Evolutionary conservation across 1,140 invertebrate species (phyloP).

Genomic region (Aphidius ervi): DNA sequence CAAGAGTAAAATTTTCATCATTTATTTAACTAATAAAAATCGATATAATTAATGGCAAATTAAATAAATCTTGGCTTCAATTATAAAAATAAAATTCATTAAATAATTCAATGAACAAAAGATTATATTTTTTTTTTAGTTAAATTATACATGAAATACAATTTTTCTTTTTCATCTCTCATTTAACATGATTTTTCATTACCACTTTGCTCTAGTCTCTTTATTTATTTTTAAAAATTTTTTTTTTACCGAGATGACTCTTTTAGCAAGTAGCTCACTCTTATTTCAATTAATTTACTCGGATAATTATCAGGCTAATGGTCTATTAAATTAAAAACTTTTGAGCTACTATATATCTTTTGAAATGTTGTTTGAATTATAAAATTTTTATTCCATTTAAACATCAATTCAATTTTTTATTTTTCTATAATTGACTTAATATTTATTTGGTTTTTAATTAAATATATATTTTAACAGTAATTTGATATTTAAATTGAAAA

Average conservation of each 20-base stretch:
- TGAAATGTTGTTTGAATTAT: background rate
- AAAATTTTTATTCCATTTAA: background rate
- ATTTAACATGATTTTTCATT: constrained; percentile 4
- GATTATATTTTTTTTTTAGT: background rate
- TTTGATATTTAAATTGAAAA: too few species aligned
- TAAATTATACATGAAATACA: background rate
- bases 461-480: too few species aligned
- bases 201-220: constrained; percentile 10
- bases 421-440: background rate
- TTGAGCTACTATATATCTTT: constrained; percentile 29
- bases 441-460: background rate
- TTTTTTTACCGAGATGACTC: too few species aligned
- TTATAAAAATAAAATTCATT: too few species aligned
- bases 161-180: constrained; percentile 2
- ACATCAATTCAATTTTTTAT: background rate
- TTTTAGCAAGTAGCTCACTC: constrained; percentile 39
- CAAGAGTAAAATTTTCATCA: too few species aligned
- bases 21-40: too few species aligned
- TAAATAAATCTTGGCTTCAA: too few species aligned
- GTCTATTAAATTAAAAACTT: constrained; percentile 45
- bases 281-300: constrained; percentile 43
- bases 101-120: too few species aligned
- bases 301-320: constrained; percentile 45
- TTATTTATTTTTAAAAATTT: constrained; percentile 8
- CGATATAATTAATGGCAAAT: too few species aligned